phyloP scores from a whole-genome alignment of 2,113 vertebrate species.

The Burhinus bistriatus region DNA sequence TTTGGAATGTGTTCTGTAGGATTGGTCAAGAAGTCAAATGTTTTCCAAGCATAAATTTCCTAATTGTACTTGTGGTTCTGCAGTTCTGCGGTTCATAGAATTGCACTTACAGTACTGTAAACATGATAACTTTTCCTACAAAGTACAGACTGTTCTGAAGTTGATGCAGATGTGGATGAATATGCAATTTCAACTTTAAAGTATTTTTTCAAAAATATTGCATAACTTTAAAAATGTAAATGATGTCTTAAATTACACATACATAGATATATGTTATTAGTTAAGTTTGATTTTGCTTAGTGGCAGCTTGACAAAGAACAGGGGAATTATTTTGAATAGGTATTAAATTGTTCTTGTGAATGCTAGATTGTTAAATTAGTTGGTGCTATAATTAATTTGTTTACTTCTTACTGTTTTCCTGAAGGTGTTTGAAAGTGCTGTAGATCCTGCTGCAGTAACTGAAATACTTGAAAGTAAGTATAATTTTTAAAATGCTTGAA shows the following conservation, averaged over 20 bases:
- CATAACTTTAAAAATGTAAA: not conserved
- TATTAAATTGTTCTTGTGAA: not conserved
- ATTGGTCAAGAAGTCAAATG: not conserved
- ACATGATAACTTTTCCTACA: not conserved
- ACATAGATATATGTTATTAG: not conserved
- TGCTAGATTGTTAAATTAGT: not conserved
- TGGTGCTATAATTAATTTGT: not conserved
- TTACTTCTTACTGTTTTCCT: not conserved
- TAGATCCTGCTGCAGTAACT: conserved; percentile 76
- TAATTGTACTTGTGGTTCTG: not conserved
- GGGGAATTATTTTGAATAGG: not conserved
- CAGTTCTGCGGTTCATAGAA: not conserved
- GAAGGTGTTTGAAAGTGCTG: conserved; percentile 76
- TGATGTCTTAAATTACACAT: not conserved
- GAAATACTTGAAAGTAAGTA: conserved; percentile 79
- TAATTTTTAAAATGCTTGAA: not conserved
- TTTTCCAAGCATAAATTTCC: not conserved
- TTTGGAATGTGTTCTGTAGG: not conserved
- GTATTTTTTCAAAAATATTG: not conserved
- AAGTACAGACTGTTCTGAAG: not conserved
- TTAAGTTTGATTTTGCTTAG: not conserved
- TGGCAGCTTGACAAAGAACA: not conserved
- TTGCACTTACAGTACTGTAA: not conserved
- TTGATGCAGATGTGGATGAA: not conserved
- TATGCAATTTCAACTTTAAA: not conserved